Percentiles rank a stretch among this genome's conserved stretches.
Evolutionary conservation across 2,888 invertebrate species (phyloP).

Genomic region (Drosophila histrio): DNA sequence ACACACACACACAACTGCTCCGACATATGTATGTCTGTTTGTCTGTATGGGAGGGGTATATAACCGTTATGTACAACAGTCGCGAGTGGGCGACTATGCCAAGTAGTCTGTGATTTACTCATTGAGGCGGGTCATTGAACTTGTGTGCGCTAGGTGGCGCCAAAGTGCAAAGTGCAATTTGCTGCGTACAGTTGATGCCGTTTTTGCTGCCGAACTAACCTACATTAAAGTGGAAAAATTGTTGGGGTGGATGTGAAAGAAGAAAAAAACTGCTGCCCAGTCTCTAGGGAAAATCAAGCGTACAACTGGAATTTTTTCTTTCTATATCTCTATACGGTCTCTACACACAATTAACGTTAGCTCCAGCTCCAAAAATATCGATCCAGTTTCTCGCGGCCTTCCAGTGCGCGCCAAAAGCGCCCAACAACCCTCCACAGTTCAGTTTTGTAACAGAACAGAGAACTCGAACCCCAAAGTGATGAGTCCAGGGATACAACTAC

Average conservation of each 20-base stretch:
- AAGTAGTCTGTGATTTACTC: slow-evolving; percentile 76
- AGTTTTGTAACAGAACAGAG: slow-evolving; percentile 8
- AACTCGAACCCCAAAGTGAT: not conserved
- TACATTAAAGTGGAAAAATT: slow-evolving; percentile 74
- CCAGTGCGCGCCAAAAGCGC: slow-evolving; percentile 71
- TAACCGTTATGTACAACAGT: slow-evolving; percentile 4
- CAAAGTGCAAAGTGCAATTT: slow-evolving; percentile 64
- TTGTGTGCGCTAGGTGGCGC: slow-evolving; percentile 68
- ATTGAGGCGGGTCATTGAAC: slow-evolving; percentile 73
- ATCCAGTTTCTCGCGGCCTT: slow-evolving; percentile 52
- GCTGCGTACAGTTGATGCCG: slow-evolving; percentile 49
- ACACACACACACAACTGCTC: slow-evolving; percentile 3
- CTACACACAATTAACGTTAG: slow-evolving; percentile 9
- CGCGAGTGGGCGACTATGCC: slow-evolving; percentile 54
- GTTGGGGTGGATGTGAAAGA: too few relatives aligned
- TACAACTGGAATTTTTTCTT: slow-evolving; percentile 37
- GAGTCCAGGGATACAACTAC: slow-evolving; percentile 3
- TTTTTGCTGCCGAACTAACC: slow-evolving; percentile 64
- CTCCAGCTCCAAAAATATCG: slow-evolving; percentile 66
- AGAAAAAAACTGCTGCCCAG: too few relatives aligned
- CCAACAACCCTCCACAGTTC: slow-evolving; percentile 44
- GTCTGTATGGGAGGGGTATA: not conserved
- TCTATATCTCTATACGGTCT: not conserved
- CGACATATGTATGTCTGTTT: slow-evolving; percentile 6
- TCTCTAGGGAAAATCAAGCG: slow-evolving; percentile 3